phyloP scores from a whole-genome alignment of 2,113 vertebrate species.

The Callorhinus ursinus region DNA sequence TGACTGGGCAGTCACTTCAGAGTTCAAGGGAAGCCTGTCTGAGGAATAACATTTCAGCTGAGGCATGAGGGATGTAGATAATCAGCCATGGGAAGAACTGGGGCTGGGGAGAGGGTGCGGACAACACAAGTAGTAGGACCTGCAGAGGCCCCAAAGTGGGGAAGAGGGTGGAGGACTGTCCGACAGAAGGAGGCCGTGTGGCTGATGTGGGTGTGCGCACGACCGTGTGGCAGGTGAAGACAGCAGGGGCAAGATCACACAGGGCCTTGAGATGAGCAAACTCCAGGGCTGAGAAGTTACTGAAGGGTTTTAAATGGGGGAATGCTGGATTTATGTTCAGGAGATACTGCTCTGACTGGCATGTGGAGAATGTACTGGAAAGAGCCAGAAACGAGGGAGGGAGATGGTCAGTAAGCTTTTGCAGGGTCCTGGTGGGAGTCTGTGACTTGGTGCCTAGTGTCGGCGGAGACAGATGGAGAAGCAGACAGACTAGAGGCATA shows the following conservation, averaged over 20 bases:
- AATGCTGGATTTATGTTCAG: background rate
- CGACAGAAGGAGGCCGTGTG: background rate
- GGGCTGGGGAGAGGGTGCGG: no score
- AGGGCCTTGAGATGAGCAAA: background rate
- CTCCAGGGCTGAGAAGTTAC: background rate
- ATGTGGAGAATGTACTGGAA: background rate
- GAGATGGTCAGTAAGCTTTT: background rate
- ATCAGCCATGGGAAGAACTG: background rate
- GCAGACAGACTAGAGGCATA: background rate
- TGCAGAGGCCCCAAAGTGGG: no score
- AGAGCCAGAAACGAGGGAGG: background rate
- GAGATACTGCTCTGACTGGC: background rate
- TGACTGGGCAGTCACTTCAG: background rate
- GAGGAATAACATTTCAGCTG: background rate
- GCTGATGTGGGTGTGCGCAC: background rate
- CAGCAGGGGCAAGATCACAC: background rate
- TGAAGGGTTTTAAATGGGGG: background rate
- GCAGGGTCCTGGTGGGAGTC: background rate
- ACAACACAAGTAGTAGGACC: background rate
- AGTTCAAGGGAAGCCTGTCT: background rate
- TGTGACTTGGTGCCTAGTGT: fast-evolving
- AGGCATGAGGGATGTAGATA: no score
- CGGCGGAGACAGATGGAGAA: background rate
- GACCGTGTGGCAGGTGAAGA: fast-evolving
- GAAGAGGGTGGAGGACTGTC: background rate